phyloP scores from a whole-genome alignment of 1,140 invertebrate species.

The Drosophila murphyi region DNA sequence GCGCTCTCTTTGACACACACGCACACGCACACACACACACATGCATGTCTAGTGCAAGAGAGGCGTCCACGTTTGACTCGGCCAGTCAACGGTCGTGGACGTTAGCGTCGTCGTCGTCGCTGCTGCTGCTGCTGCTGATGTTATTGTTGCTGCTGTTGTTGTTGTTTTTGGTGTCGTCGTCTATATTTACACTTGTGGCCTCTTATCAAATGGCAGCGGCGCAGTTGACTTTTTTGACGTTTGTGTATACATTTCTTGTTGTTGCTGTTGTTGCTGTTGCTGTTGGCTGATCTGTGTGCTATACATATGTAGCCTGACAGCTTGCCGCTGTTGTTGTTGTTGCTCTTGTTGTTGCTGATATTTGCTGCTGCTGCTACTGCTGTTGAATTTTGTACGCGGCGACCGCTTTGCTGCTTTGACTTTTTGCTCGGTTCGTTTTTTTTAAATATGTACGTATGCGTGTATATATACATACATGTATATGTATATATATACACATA shows the following conservation, averaged over 20 bases:
- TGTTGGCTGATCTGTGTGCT: conserved; percentile 76
- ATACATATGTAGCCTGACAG: conserved; percentile 49
- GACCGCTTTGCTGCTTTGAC: conserved; percentile 77
- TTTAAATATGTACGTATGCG: conserved; percentile 35
- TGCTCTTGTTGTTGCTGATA: conserved; percentile 44
- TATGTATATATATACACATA: neutral
- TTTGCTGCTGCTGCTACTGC: conserved; percentile 47
- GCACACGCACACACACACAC: conserved; percentile 13
- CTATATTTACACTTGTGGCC: conserved; percentile 83
- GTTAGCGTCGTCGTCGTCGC: conserved; percentile 31
- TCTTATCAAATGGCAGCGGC: conserved; percentile 83
- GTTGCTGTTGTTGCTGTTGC: conserved; percentile 42
- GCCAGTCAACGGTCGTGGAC: conserved; percentile 76
- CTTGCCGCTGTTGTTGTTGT: conserved; percentile 34
- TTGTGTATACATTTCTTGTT: conserved; percentile 69
- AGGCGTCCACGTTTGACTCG: conserved; percentile 47
- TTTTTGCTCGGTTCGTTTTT: conserved; percentile 74
- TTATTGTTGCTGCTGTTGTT: conserved; percentile 38
- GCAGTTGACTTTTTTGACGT: conserved; percentile 83
- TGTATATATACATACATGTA: conserved; percentile 26
- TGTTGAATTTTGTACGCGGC: conserved; percentile 78
- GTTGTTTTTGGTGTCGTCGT: conserved; percentile 63
- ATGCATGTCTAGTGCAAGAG: neutral
- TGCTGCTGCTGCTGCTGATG: neutral
- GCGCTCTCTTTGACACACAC: conserved; percentile 28